Conservation (phyloP, 2,888 invertebrate species). For the Patella ulyssiponensis region DNA sequence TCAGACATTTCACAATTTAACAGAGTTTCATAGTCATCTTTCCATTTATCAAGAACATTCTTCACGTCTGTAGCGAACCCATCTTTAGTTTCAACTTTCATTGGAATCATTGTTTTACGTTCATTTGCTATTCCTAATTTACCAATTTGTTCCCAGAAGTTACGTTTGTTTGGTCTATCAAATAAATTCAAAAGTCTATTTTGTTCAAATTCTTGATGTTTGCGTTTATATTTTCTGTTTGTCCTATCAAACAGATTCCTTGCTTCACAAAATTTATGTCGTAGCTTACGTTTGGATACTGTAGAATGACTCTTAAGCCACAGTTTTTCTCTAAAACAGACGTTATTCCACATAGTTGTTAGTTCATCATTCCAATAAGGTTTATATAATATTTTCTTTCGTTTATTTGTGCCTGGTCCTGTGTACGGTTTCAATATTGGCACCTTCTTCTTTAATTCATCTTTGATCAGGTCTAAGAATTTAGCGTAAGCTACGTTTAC, state of each 20-base stretch:
- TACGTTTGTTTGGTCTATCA: neutral
- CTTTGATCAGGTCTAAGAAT: neutral
- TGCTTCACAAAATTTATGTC: neutral
- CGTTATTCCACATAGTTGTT: neutral
- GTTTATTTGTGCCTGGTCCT: neutral
- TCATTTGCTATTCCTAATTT: neutral
- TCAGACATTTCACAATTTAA: neutral
- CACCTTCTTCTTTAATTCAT: neutral
- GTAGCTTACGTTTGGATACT: neutral
- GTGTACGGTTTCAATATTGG: neutral
- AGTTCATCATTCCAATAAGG: neutral
- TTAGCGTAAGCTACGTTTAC: neutral
- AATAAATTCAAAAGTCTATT: neutral
- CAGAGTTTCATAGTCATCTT: conserved; percentile 10
- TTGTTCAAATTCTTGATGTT: neutral
- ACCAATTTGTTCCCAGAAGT: neutral
- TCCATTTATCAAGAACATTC: neutral
- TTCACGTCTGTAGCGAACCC: neutral
- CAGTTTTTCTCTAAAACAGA: neutral
- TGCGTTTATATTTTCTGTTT: neutral
- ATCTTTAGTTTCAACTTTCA: neutral
- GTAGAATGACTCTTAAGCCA: neutral
- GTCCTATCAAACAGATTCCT: neutral
- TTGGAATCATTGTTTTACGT: neutral
- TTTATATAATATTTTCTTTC: neutral